Evolutionary conservation across 2,113 vertebrate species (phyloP).

Genomic region (Anthoscopus minutus): DNA sequence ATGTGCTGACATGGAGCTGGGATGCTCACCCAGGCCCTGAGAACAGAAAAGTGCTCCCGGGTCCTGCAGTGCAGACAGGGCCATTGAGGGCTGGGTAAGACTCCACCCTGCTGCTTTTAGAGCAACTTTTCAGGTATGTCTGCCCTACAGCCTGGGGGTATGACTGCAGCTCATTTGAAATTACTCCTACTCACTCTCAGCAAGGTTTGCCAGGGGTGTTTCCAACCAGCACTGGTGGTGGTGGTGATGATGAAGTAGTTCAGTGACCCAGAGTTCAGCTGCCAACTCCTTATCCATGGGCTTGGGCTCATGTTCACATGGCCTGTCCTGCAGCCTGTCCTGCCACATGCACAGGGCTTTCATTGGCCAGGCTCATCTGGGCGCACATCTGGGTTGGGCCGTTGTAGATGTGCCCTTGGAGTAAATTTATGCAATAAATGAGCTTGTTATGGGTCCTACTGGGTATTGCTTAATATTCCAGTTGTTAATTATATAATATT

Average conservation of each 20-base stretch:
- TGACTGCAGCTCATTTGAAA: background rate
- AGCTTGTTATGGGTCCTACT: background rate
- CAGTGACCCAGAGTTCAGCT: background rate
- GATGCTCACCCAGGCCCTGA: background rate
- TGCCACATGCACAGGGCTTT: background rate
- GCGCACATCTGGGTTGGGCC: background rate
- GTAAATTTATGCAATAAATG: background rate
- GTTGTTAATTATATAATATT: background rate
- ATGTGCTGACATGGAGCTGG: background rate
- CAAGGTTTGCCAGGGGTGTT: background rate
- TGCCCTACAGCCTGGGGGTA: slow-evolving; percentile 22
- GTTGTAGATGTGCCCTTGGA: background rate
- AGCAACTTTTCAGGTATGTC: slow-evolving; percentile 29
- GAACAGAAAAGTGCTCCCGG: background rate
- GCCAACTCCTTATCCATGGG: background rate
- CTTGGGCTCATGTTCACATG: background rate
- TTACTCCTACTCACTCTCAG: background rate
- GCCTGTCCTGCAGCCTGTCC: background rate
- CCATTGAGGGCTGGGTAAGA: background rate
- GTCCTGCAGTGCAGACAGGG: background rate
- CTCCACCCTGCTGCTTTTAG: background rate
- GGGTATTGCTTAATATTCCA: background rate
- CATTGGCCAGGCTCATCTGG: background rate
- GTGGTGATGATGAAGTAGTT: background rate
- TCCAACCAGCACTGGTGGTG: background rate